Evolutionary conservation across 1,140 invertebrate species (phyloP), one percentile per base, ranked within the genome.

Genomic region (Heliothis virescens): DNA sequence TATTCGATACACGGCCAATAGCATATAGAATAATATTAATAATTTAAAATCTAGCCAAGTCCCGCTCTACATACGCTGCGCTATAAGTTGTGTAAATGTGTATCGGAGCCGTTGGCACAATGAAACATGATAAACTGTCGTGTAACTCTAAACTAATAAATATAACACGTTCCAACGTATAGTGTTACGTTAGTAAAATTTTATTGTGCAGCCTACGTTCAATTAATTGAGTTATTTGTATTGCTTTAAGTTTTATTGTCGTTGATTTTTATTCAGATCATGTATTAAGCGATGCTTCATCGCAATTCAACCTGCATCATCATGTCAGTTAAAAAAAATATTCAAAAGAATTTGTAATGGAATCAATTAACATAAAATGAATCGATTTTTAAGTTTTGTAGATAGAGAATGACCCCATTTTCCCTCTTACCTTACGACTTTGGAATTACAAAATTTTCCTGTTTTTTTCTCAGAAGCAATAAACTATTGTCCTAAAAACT

Each of bases 121-220:
- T 71, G 67, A 71, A 71, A 71, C 48, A 29, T 71, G 67, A 71
- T 71, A 71, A 71, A 71, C 67, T 15, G 48, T 1, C 21, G 67
- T 53, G 67, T 71, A 71, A 71, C 16, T 53, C 48, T 71, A 71
- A 53, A 71, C 67, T 26, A 52, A 71, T 63, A 63, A 63, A 63
- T 71, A 52, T 21, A 50, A 71, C 67, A 71, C 67, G 67, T 71
- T 29, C 48, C 52, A 52, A 41, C 41, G 63, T 67, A 67, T 71
- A 29, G 15, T 26, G 2, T 50, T 71, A 71, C 67, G 48, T 71
- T 13, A 52, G 48, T 71, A 29, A 41, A 9, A 71, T n/a, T 52
- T 50, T 50, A 26, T 52, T 10, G 34, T 47, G 5, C 10, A 67
- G 16, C 41, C 16, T 47, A 67, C 10, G 5, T 48, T 48, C 26